phyloP scores from a whole-genome alignment of 2,888 invertebrate species.

The Fissipunctia ypsillon region DNA sequence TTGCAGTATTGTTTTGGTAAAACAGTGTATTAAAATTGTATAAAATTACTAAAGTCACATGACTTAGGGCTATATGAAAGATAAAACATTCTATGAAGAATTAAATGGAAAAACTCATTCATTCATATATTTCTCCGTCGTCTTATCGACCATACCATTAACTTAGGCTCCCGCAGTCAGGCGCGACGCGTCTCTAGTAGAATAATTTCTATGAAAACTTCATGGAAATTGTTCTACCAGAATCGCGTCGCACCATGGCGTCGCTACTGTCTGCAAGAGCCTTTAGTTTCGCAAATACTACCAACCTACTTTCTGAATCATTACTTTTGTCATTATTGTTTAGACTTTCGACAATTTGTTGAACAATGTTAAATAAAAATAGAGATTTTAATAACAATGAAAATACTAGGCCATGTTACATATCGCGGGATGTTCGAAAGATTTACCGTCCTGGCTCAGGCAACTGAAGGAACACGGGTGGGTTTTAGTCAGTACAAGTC shows the following conservation, averaged over 20 bases:
- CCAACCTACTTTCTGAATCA: slow-evolving; percentile 6
- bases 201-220: no score
- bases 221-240: no score
- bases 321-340: neutral
- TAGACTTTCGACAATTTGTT: neutral
- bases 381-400: neutral
- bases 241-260: no score
- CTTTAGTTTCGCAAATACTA: no score
- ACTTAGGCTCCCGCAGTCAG: no score
- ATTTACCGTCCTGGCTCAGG: no score
- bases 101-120: neutral
- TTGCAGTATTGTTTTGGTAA: neutral
- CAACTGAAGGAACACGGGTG: no score
- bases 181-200: no score
- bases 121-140: neutral
- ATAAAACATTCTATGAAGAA: neutral
- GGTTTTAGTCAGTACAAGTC: no score
- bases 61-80: no score
- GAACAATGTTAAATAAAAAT: neutral
- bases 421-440: no score
- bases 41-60: neutral
- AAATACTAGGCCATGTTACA: neutral
- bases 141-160: neutral
- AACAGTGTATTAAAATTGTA: neutral
- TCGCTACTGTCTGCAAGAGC: no score